phyloP scores from a whole-genome alignment of 2,888 invertebrate species.

The Pseudanteris insignis region DNA sequence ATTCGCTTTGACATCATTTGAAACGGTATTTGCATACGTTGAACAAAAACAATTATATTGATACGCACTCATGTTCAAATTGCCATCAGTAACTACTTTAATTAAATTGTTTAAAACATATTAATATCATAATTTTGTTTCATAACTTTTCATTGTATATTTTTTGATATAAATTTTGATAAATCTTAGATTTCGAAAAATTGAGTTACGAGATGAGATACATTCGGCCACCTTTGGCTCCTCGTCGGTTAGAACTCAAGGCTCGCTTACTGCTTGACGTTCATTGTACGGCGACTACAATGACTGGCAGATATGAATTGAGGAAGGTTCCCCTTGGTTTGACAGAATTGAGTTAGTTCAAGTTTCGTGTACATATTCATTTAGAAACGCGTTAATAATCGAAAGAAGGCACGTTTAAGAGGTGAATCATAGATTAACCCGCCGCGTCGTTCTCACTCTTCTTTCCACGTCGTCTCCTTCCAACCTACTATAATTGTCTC shows the following conservation, averaged over 20 bases:
- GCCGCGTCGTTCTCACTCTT: constrained; percentile 31
- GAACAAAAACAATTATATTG: no score
- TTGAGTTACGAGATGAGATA: no score
- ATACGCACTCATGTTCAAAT: no score
- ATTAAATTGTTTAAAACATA: no score
- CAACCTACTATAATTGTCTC: constrained; percentile 46
- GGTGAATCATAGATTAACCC: constrained; percentile 62
- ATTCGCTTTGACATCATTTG: no score
- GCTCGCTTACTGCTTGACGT: constrained; percentile 10
- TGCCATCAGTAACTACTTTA: no score
- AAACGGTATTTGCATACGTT: no score
- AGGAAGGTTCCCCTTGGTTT: constrained; percentile 35
- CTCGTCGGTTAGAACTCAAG: constrained; percentile 12
- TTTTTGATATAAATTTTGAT: no score
- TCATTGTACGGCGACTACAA: constrained; percentile 15
- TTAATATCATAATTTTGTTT: no score
- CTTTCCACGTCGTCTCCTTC: constrained; percentile 36
- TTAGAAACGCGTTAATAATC: constrained; percentile 55
- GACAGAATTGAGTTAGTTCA: constrained; percentile 59
- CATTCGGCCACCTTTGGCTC: constrained; percentile 8
- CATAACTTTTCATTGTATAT: no score
- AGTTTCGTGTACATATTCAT: constrained; percentile 65
- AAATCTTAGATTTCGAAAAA: no score
- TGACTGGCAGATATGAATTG: constrained; percentile 31
- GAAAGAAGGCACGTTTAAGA: constrained; percentile 56